Conservation (phyloP, 1,140 invertebrate species). For the Lysiphlebus fabarum region DNA sequence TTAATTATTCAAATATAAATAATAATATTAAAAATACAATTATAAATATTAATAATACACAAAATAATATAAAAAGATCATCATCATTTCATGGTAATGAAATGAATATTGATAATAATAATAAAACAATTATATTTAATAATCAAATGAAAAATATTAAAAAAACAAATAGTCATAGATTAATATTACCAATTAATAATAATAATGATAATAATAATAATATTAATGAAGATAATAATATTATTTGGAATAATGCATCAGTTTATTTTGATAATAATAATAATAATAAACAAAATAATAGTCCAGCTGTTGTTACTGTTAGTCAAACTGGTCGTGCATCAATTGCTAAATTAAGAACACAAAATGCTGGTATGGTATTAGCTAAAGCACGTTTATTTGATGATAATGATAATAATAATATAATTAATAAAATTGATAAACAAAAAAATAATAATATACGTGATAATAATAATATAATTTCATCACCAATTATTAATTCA, state of each 20-base stretch:
- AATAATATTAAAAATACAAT: constrained; percentile 32
- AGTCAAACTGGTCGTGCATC: constrained; percentile 59
- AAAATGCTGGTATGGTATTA: constrained; percentile 68
- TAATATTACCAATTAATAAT: constrained; percentile 25
- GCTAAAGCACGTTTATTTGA: constrained; percentile 66
- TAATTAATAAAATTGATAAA: constrained; percentile 13
- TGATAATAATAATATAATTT: not conserved
- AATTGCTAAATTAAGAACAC: constrained; percentile 60
- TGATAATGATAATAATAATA: constrained; percentile 36
- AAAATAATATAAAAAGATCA: constrained; percentile 36
- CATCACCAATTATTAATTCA: too few relatives aligned
- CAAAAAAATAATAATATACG: constrained; percentile 13
- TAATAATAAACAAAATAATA: constrained; percentile 16
- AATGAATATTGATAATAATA: constrained; percentile 27
- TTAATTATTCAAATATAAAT: constrained; percentile 13
- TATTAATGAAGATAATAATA: constrained; percentile 28
- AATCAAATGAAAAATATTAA: constrained; percentile 45
- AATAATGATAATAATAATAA: constrained; percentile 1
- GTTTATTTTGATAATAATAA: constrained; percentile 43
- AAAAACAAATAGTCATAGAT: constrained; percentile 41
- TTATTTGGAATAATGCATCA: constrained; percentile 50
- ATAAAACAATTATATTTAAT: constrained; percentile 38
- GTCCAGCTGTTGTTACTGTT: constrained; percentile 30
- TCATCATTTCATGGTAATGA: constrained; percentile 46
- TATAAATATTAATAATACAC: constrained; percentile 27